Evolutionary conservation across 2,888 invertebrate genomes (phyloP).

Genomic region (Argyra leucocephala): DNA sequence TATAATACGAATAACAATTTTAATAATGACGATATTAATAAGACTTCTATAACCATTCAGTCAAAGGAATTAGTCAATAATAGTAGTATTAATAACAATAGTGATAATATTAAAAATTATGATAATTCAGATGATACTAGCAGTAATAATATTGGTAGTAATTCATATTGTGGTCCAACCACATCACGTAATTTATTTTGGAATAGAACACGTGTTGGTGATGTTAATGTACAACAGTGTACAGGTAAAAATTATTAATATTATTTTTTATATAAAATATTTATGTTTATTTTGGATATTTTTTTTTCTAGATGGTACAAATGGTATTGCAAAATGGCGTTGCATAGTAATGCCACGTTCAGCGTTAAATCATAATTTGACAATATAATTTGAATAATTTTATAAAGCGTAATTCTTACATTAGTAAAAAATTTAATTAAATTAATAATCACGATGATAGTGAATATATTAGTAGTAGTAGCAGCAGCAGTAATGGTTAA

Average conservation of each 20-base stretch:
- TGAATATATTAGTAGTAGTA: background rate
- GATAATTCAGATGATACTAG: conserved; percentile 32
- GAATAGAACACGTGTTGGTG: conserved; percentile 77
- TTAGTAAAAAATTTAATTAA: background rate
- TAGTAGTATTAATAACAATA: conserved; percentile 34
- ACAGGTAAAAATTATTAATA: too few relatives aligned
- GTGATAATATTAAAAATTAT: conserved; percentile 31
- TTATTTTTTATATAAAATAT: too few relatives aligned
- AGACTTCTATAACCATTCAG: background rate
- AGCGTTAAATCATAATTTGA: conserved; percentile 24
- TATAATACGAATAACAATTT: conserved; percentile 13
- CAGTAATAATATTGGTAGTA: conserved; percentile 19
- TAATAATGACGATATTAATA: background rate
- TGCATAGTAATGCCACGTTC: conserved; percentile 46
- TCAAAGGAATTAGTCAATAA: conserved; percentile 17
- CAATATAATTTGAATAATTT: background rate
- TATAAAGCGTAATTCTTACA: background rate
- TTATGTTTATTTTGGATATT: too few relatives aligned
- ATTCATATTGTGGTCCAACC: conserved; percentile 57
- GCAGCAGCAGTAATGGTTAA: too few relatives aligned
- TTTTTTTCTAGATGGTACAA: conserved; percentile 56
- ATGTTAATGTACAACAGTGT: conserved; percentile 73
- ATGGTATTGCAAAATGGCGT: conserved; percentile 76
- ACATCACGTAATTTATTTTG: conserved; percentile 70
- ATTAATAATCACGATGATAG: background rate